Evolutionary conservation across 2,888 invertebrate genomes (phyloP), one percentile per base, ranked within the genome.

Genomic region (Hydroisotoma schaefferi): DNA sequence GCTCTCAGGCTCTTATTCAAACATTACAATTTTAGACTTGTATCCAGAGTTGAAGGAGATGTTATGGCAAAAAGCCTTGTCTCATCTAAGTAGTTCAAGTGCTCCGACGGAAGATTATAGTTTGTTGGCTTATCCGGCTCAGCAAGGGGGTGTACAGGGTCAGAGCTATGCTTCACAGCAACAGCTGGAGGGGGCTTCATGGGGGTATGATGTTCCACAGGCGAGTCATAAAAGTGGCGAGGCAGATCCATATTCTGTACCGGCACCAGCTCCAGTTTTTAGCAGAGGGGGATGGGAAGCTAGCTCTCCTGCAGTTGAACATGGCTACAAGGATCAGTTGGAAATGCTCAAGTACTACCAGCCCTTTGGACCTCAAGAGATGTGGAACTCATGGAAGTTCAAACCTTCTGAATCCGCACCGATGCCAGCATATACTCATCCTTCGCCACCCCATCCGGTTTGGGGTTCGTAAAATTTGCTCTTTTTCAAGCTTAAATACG

Each of bases 31-130:
- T 15, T 29, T 52, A 3, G 51, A 52, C 25, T 23, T 52, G 2
- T 52, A 52, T 33, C 51, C 51, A 2, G 51, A 52, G 22, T 37
- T 52, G 3, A 52, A 52, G 25, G 51, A 52, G n/a, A 37, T 37
- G 12, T 23, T 52, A 8, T 52, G 20, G 33, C 27, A 52, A 23
- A 52, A 52, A 20, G 51, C 51, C 23, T 37, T 52, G 3, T 20
- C 18, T 20, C 51, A 49, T n/a, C 33, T 33, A 8, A 15, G 20
- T 18, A 15, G 15, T 40, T 15, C 15, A 8, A n/a, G n/a, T n/a
- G 15, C 40, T 8, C 5, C 40, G 5, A 40, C 40, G n/a, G 40
- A 40, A 15, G 20, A 15, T 15, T 40, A 40, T 40, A 33, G 15
- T 33, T 10, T 33, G 8, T 8, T 33, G 33, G 15, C 8, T 33